Conservation (phyloP, 2,797 vertebrate genomes). For the Myoxocephalus aenaeus region DNA sequence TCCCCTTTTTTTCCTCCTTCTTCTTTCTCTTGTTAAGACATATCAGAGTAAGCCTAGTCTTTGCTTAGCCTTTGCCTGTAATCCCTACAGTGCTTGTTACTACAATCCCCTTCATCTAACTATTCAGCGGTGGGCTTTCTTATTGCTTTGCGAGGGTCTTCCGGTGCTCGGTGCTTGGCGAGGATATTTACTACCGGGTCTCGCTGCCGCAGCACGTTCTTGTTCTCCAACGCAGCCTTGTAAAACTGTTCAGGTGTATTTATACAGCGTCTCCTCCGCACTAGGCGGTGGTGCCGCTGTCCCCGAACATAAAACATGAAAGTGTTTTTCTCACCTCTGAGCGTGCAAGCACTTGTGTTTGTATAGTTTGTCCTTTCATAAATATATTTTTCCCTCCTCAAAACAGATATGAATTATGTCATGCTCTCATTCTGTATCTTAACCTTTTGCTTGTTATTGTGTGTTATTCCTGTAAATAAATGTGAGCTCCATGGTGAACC, state of each 20-base stretch:
- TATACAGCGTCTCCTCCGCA: slow-evolving; percentile 57
- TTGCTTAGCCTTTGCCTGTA: slow-evolving; percentile 58
- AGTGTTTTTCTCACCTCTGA: slow-evolving; percentile 68
- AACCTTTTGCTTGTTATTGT: slow-evolving; percentile 38
- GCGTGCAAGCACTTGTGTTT: slow-evolving; percentile 32
- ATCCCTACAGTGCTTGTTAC: slow-evolving; percentile 68
- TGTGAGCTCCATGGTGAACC: slow-evolving; percentile 6
- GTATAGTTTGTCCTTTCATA: slow-evolving; percentile 25
- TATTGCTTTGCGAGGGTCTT: slow-evolving; percentile 65
- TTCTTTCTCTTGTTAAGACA: slow-evolving; percentile 52
- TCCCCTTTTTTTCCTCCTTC: slow-evolving; percentile 2
- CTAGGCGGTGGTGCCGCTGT: slow-evolving; percentile 38
- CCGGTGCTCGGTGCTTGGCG: slow-evolving; percentile 26
- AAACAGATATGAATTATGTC: slow-evolving; percentile 35
- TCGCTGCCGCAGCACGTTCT: slow-evolving; percentile 38
- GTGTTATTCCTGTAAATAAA: slow-evolving; percentile 44
- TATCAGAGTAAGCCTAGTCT: slow-evolving; percentile 53
- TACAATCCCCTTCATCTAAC: slow-evolving; percentile 66
- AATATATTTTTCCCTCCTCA: slow-evolving; percentile 40
- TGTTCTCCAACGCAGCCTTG: slow-evolving; percentile 63
- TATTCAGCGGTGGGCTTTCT: slow-evolving; percentile 56
- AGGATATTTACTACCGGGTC: slow-evolving; percentile 65
- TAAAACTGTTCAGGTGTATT: slow-evolving; percentile 73
- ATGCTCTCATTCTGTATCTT: slow-evolving; percentile 42
- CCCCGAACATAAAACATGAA: slow-evolving; percentile 74